Evolutionary conservation across 2,113 vertebrate genomes (phyloP), one percentile per base, ranked within the genome.

Genomic region (Chamaetylas fuelleborni): DNA sequence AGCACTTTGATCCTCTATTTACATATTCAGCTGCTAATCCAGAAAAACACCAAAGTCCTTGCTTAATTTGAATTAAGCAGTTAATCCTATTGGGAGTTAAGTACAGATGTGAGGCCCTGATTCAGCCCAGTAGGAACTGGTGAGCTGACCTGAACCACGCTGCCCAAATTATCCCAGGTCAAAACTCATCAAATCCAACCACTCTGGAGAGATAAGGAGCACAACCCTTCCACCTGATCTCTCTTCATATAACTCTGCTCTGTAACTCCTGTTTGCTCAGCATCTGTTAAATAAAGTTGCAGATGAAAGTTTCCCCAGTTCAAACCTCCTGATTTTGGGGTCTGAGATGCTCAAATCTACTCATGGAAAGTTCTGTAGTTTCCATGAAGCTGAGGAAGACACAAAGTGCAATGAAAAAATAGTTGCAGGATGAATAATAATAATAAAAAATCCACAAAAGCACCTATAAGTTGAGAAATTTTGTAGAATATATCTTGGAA

Each of bases 1-100:
- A 45, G 74, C 31, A 50, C 61, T 94, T 83, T 84, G 84, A 95
- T 91, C 54, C 47, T 88, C 88, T 95, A 93, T 92, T 95, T 95
- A 76, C 72, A 66, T 74, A 91, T 87, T 92, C 81, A 91, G 45
- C 74, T 91, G 81, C 77, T 92, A 92, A 92, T 92, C 94, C 87
- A 85, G 86, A 92, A 92, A 91, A 94, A 87, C 89, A 92, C 91
- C 78, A 23, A 76, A 85, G 78, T 69, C 57, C 54, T 87, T 91
- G 81, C 47, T 90, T 91, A 87, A 87, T 91, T 85, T 54, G 70
- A 94, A 89, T 84, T 81, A 80, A 76, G 78, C 50, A 13, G 81
- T 89, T 93, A 72, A 89, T 95, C 81, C 73, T 61, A 8, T 79
- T 65, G 93, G 86, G 77, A 85, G 61, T 67, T 79, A 60, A 89